A percentile compares a stretch with the other conserved stretches of the same genome.
Conservation (phyloP, 2,113 vertebrate species). For the Emydura subglobosa region DNA sequence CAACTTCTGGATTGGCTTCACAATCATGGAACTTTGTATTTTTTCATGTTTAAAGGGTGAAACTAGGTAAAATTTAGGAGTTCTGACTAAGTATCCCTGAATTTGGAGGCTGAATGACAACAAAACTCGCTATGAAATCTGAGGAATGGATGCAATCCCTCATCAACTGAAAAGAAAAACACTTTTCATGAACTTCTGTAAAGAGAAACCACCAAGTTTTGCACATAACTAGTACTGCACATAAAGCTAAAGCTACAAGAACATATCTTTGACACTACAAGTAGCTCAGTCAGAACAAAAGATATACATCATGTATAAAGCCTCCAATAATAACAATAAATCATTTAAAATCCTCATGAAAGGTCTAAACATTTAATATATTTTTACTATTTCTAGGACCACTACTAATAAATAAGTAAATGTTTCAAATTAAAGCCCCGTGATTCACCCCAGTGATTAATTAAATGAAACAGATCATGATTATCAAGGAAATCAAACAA, state of each 20-base stretch:
- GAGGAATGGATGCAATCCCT: not conserved
- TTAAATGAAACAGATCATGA: not conserved
- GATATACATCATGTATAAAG: not conserved
- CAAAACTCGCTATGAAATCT: not conserved
- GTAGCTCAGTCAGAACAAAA: not conserved
- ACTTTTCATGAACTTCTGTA: not conserved
- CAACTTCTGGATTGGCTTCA: not conserved
- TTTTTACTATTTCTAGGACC: not conserved
- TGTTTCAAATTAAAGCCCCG: not conserved
- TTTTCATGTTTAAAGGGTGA: not conserved
- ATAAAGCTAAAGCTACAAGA: not conserved
- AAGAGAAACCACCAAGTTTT: not conserved
- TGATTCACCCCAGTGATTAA: rapidly evolving
- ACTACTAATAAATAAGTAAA: rapidly evolving
- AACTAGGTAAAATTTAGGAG: not conserved
- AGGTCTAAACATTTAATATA: not conserved
- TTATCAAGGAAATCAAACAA: rapidly evolving
- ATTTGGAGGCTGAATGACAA: not conserved
- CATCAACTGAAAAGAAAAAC: not conserved
- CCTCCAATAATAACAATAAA: not conserved
- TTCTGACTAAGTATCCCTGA: not conserved
- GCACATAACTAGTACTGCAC: not conserved
- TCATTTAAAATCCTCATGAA: rapidly evolving
- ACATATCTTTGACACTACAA: not conserved
- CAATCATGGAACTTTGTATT: not conserved